These are phyloP conservation scores for Drosophila jambulina DNA, from an alignment of 1,140 invertebrate genomes.

Conservation along the genomic window DNA sequence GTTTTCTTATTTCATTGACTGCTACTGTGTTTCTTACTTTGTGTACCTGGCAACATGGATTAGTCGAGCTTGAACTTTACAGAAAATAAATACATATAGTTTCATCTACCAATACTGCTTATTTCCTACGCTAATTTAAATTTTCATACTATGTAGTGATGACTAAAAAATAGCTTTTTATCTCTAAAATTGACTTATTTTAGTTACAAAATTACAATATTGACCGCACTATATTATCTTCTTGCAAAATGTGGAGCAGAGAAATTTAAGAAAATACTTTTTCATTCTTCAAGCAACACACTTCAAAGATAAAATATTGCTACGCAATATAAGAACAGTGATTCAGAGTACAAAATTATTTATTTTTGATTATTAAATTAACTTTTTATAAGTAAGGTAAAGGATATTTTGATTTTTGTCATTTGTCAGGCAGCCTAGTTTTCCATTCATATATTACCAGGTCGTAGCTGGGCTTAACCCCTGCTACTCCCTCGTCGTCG, in stretches of 20 bases:
- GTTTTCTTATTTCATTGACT: background rate
- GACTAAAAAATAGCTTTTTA: background rate
- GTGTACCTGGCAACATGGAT: background rate
- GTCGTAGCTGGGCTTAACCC: background rate
- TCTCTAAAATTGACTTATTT: background rate
- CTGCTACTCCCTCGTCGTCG: background rate
- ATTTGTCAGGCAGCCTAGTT: background rate
- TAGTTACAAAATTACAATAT: background rate
- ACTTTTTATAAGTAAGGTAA: background rate
- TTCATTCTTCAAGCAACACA: too few relatives aligned
- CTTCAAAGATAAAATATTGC: too few relatives aligned
- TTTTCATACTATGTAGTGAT: background rate
- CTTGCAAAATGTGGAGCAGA: too few relatives aligned
- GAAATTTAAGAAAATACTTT: too few relatives aligned
- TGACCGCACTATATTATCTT: too few relatives aligned
- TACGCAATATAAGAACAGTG: too few relatives aligned
- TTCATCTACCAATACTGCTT: background rate
- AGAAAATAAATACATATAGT: background rate
- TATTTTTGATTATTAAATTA: background rate
- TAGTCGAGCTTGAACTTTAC: constrained; percentile 4
- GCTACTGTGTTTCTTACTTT: background rate
- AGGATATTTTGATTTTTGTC: background rate
- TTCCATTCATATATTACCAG: background rate
- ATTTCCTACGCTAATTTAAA: background rate
- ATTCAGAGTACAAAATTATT: background rate